These are phyloP conservation scores for Etia nguti DNA, from an alignment of 2,113 vertebrate genomes.

Conservation along the genomic window DNA sequence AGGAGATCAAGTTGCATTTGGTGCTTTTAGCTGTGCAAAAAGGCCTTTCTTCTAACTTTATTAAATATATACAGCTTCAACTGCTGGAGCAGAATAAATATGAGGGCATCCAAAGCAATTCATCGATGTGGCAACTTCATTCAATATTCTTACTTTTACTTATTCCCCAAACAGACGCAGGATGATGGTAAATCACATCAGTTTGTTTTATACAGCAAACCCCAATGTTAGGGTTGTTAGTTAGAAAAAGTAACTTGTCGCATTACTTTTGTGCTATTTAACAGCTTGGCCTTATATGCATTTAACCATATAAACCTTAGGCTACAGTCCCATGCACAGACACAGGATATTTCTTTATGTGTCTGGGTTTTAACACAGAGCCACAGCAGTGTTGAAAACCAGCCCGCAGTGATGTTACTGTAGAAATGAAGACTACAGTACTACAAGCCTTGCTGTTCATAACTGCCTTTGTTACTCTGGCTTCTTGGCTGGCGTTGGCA, in stretches of 20 bases:
- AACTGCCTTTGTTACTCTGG: background rate
- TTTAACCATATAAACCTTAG: background rate
- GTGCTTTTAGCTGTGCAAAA: background rate
- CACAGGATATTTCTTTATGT: background rate
- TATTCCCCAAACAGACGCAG: background rate
- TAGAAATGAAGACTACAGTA: background rate
- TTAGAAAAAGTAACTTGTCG: background rate
- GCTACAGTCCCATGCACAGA: background rate
- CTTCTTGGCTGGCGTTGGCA: background rate
- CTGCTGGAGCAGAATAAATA: background rate
- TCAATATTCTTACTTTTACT: background rate
- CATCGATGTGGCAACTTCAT: background rate
- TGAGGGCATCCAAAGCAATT: background rate
- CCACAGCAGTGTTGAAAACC: background rate
- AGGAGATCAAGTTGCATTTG: background rate
- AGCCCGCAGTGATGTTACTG: background rate
- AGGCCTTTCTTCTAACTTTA: background rate
- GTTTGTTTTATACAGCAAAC: background rate
- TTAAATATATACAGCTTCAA: background rate
- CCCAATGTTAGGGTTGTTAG: background rate
- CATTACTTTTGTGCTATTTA: background rate
- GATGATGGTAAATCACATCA: background rate
- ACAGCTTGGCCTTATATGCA: background rate
- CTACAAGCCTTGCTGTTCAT: background rate
- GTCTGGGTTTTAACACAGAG: background rate